These are phyloP conservation scores for Nemoura dubitans DNA, from an alignment of 2,888 invertebrate species.

Conservation along the genomic window DNA sequence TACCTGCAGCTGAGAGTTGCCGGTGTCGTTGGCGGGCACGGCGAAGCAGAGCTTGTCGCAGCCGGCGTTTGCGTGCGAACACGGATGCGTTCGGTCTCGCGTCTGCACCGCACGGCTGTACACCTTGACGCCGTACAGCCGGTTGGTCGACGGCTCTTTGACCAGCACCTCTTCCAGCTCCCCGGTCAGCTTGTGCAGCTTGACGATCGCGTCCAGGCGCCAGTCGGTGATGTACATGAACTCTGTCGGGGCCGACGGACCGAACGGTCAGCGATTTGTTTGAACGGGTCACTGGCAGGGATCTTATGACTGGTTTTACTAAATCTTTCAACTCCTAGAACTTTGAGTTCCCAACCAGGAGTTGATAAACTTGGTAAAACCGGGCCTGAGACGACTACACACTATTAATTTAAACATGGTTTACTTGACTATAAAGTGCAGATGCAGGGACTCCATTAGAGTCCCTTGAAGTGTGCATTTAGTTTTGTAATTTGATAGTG, in stretches of 20 bases:
- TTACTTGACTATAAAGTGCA: no score
- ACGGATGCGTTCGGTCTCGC: conserved; percentile 79
- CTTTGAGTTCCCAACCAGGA: no score
- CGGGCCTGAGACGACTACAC: no score
- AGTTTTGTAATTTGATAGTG: no score
- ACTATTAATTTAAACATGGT: no score
- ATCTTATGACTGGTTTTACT: no score
- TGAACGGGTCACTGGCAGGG: no score
- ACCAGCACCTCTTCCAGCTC: conserved; percentile 87
- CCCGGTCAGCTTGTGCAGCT: conserved; percentile 88
- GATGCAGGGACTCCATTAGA: no score
- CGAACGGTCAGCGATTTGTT: no score
- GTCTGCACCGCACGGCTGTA: conserved; percentile 80
- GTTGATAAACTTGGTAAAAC: no score
- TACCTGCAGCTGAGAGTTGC: conserved; percentile 55
- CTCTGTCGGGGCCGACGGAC: conserved; percentile 60
- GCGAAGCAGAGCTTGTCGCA: conserved; percentile 97
- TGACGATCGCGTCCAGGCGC: conserved; percentile 92
- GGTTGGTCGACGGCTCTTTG: conserved; percentile 87
- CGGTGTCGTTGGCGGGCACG: conserved; percentile 71
- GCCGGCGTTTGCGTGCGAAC: conserved; percentile 83
- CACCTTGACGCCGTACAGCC: conserved; percentile 90
- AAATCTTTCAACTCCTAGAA: no score
- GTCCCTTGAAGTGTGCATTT: no score
- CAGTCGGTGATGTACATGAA: conserved; percentile 98